Evolutionary conservation across 2,113 vertebrate genomes (phyloP), one percentile per base, ranked within the genome.

Genomic region (Budorcas taxicolor): DNA sequence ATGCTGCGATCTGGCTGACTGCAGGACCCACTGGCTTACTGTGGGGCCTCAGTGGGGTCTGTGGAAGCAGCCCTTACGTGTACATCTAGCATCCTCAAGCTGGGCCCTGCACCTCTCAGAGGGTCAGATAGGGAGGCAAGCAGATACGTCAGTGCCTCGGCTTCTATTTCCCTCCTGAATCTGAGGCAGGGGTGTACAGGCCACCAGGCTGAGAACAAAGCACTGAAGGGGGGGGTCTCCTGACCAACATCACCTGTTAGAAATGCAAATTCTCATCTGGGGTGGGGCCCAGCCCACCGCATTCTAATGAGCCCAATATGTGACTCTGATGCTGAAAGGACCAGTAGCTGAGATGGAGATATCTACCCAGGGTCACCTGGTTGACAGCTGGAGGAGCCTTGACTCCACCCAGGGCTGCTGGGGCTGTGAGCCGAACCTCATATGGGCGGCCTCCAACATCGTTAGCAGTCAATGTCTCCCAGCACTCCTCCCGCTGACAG

Each of bases 401-500:
- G 25, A 40, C 53, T 40, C 23, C 23, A 58, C 31, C 9, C 53
- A 11, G 33, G 15, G n/a, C 43, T 60, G 40, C 81, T 27, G 36
- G 58, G n/a, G 9, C 40, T 53, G 15, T 25, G 31, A n/a, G n/a
- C 36, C 1, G 4, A 47, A 17, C 47, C 33, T 78, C 83, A 15
- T 0, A 1, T 6, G 9, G 53, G 33, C 3, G 1, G 5, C 14
- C 27, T 62, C 57, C 45, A 53, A 10, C 40, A 4, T 36, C 2
- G 2, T 11, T 1, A 87, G 45, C 55, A 1, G 40, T 36, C 17
- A 52, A 1, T 0, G 13, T 52, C 53, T 87, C 52, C 40, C 45
- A 36, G 5, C 3, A 11, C n/a, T 33, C 45, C 27, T 27, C 19
- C 19, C 0, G 1, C 10, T 8, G 33, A 13, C 27, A 31, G 55